phyloP scores from a whole-genome alignment of 2,113 vertebrate species.

The Fregetta grallaria region DNA sequence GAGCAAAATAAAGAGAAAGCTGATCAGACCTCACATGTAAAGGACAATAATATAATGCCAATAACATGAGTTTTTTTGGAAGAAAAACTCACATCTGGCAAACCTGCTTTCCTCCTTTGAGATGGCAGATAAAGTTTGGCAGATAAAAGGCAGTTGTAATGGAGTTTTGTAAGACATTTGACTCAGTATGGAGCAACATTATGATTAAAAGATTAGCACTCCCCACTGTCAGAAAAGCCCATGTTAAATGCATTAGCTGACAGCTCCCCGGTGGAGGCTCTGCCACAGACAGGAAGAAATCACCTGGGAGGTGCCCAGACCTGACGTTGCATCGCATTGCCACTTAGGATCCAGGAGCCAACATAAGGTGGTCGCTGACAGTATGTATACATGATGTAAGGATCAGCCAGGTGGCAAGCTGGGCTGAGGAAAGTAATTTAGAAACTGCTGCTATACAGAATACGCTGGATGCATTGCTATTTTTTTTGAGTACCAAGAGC shows the following conservation, averaged over 20 bases:
- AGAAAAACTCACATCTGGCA: neutral
- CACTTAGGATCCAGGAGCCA: neutral
- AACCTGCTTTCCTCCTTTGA: neutral
- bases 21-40: neutral
- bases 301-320: neutral
- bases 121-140: neutral
- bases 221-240: neutral
- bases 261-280: too few relatives aligned
- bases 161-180: neutral
- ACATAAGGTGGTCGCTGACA: neutral
- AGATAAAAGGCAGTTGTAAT: neutral
- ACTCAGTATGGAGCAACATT: accelerated
- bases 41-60: neutral
- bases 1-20: neutral
- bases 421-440: neutral
- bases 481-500: neutral
- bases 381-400: accelerated
- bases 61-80: neutral
- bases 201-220: neutral
- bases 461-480: accelerated
- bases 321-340: accelerated
- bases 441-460: neutral
- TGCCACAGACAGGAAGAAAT: neutral
- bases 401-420: neutral
- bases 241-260: neutral